Conservation (phyloP, 2,797 vertebrate species). For the Cossypha heuglini region DNA sequence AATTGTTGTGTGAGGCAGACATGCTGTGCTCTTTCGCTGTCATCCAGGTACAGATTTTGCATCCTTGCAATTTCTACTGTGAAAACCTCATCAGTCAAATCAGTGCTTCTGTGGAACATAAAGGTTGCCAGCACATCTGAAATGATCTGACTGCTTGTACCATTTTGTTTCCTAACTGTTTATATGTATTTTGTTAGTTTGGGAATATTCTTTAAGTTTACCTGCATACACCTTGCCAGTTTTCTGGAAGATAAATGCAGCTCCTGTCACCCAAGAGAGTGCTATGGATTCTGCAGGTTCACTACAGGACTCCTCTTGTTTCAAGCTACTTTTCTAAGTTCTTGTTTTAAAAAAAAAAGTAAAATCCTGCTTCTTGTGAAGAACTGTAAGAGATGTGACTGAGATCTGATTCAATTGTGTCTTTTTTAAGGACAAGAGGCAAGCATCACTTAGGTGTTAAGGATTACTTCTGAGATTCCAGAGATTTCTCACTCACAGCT, state of each 20-base stretch:
- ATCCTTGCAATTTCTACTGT: not conserved
- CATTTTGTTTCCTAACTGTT: not conserved
- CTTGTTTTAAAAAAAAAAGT: not conserved
- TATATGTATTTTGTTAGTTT: not conserved
- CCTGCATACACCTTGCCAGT: too few relatives aligned
- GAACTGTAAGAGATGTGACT: not conserved
- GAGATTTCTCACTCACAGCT: not conserved
- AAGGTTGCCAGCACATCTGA: not conserved
- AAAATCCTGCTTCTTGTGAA: not conserved
- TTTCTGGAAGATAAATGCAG: not conserved
- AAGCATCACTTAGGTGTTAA: not conserved
- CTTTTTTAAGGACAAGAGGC: not conserved
- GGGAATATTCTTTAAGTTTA: not conserved
- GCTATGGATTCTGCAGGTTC: not conserved
- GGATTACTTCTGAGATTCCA: not conserved
- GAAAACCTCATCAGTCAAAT: not conserved
- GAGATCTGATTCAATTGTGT: fast-evolving
- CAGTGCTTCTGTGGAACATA: not conserved
- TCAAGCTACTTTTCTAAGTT: not conserved
- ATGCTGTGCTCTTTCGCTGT: not conserved
- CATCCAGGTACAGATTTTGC: not conserved
- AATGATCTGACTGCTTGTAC: not conserved
- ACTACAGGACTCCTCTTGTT: not conserved
- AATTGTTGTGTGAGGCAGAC: not conserved
- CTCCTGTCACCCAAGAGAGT: fast-evolving